phyloP scores from a whole-genome alignment of 2,113 vertebrate genomes.

The Rhinoptilus africanus region DNA sequence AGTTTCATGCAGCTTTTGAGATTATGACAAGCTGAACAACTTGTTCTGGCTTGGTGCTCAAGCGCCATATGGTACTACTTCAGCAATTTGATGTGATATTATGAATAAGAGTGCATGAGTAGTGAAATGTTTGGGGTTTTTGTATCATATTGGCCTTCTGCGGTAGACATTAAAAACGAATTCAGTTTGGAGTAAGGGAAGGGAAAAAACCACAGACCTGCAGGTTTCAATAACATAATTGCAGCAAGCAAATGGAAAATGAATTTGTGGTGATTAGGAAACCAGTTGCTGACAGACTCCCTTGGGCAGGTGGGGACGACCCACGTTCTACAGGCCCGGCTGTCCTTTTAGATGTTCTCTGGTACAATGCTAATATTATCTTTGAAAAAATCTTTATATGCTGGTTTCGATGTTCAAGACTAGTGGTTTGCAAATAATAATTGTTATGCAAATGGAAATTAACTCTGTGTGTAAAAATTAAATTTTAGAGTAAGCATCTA shows the following conservation, averaged over 20 bases:
- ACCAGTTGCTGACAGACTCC: not conserved
- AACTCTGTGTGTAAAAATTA: not conserved
- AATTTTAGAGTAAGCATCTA: not conserved
- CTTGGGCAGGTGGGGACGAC: not conserved
- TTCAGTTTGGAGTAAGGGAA: slow-evolving; percentile 18
- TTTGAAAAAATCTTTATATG: not conserved
- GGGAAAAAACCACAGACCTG: not conserved
- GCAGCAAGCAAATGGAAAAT: not conserved
- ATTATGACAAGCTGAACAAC: slow-evolving; percentile 67
- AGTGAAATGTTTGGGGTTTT: slow-evolving; percentile 66
- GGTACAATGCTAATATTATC: not conserved
- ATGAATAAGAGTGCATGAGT: slow-evolving; percentile 69
- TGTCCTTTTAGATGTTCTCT: not conserved
- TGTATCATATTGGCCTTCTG: slow-evolving; percentile 64
- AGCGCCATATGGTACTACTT: slow-evolving; percentile 67
- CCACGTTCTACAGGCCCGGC: not conserved
- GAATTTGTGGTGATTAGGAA: not conserved
- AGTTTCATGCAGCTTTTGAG: slow-evolving; percentile 70
- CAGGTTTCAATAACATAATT: not conserved
- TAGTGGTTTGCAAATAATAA: not conserved
- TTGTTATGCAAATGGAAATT: not conserved
- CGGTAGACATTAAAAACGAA: slow-evolving; percentile 42
- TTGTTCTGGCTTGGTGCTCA: slow-evolving; percentile 62
- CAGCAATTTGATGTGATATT: slow-evolving; percentile 72
- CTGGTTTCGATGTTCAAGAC: not conserved